Conservation (phyloP, 1,140 invertebrate species). For the Aphelenchoides fujianensis region DNA sequence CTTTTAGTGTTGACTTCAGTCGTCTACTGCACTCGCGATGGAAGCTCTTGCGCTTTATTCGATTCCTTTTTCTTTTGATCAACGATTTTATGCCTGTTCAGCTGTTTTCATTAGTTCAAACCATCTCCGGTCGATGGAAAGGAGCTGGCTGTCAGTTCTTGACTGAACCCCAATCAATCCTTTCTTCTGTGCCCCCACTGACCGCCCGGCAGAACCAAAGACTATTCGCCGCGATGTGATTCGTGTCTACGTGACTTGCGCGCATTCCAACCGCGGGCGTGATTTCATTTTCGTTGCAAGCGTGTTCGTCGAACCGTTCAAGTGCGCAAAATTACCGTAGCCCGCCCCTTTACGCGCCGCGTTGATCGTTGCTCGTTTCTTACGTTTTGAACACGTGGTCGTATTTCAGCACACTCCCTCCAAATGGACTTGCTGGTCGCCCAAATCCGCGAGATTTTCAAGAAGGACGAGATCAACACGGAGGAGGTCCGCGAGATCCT, state of each 20-base stretch:
- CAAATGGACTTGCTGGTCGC: slow-evolving; percentile 47
- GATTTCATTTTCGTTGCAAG: neutral
- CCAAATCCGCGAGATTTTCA: slow-evolving; percentile 47
- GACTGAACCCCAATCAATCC: no score
- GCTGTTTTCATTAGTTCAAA: no score
- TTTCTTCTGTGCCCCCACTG: no score
- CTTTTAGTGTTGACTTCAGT: no score
- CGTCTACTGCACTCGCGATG: no score
- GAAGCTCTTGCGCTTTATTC: no score
- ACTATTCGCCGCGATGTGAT: neutral
- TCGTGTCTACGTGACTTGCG: neutral
- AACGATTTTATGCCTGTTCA: no score
- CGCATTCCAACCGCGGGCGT: neutral
- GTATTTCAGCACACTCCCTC: neutral
- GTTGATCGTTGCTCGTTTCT: neutral
- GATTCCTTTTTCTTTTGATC: no score
- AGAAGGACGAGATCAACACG: slow-evolving; percentile 49
- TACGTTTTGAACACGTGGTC: neutral
- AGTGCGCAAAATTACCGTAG: neutral
- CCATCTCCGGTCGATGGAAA: no score
- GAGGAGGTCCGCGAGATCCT: slow-evolving; percentile 52
- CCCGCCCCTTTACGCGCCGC: neutral
- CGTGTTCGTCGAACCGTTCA: neutral
- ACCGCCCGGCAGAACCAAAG: no score
- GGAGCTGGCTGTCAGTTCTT: no score